Percentiles rank a stretch among this genome's conserved stretches.
Conservation (phyloP, 92 coral and sea anemone species). For the Phenganax subtilis region DNA sequence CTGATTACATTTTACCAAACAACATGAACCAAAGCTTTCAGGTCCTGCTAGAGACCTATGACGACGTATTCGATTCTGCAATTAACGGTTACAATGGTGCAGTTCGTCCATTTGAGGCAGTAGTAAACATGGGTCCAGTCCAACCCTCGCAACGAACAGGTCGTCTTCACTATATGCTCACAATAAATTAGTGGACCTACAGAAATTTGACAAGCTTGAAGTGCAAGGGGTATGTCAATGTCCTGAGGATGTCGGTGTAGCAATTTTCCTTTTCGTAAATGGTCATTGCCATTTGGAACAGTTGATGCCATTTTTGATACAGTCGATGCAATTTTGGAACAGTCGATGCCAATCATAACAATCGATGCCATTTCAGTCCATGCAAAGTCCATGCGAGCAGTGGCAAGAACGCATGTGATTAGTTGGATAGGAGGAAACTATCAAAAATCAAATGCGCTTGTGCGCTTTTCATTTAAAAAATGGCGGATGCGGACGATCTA, state of each 20-base stretch:
- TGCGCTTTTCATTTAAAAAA: too few relatives aligned
- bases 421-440: slow-evolving; percentile 29
- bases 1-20: slow-evolving; percentile 44
- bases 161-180: slow-evolving; percentile 45
- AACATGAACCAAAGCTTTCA: slow-evolving; percentile 19
- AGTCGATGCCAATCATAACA: slow-evolving; percentile 42
- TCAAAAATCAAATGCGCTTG: too few relatives aligned
- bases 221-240: slow-evolving; percentile 16
- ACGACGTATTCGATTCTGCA: too few relatives aligned
- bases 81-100: slow-evolving; percentile 45
- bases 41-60: too few relatives aligned
- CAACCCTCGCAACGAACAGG: slow-evolving; percentile 50
- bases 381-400: slow-evolving; percentile 31
- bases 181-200: slow-evolving; percentile 40
- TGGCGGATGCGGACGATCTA: too few relatives aligned
- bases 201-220: slow-evolving; percentile 42
- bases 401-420: too few relatives aligned
- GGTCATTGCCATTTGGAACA: too few relatives aligned
- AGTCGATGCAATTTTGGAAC: too few relatives aligned
- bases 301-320: too few relatives aligned
- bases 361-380: too few relatives aligned
- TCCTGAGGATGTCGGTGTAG: slow-evolving; percentile 40
- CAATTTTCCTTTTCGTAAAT: slow-evolving; percentile 47
- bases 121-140: too few relatives aligned
- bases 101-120: slow-evolving; percentile 44